Percentiles rank a stretch among this genome's conserved stretches.
Evolutionary conservation across 2,113 vertebrate species (phyloP).

Genomic region (Eurypyga helias): DNA sequence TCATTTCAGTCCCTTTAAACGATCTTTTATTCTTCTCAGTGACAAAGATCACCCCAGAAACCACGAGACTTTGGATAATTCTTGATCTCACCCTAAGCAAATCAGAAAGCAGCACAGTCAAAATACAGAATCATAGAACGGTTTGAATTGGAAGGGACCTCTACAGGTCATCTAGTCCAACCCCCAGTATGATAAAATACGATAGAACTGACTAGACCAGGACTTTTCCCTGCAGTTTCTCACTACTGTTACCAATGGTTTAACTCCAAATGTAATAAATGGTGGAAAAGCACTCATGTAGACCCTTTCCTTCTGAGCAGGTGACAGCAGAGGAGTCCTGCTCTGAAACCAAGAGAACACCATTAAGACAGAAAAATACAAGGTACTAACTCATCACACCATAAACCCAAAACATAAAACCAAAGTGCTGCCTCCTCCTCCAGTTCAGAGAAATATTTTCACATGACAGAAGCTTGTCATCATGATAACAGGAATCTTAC

Average conservation of each 20-base stretch:
- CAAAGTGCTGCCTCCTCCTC: background rate
- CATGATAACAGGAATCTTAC: background rate
- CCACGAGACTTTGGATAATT: background rate
- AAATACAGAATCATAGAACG: background rate
- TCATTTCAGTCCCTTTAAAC: background rate
- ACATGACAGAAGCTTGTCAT: background rate
- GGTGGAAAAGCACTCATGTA: background rate
- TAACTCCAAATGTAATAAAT: background rate
- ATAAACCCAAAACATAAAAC: background rate
- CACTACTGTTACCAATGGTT: background rate
- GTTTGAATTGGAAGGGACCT: background rate
- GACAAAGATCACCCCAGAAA: conserved; percentile 12
- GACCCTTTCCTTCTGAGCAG: background rate
- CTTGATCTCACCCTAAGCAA: background rate
- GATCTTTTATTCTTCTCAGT: conserved; percentile 26
- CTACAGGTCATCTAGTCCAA: background rate
- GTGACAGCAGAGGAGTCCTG: background rate
- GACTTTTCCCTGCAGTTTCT: background rate
- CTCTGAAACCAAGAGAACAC: background rate
- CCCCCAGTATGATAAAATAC: background rate
- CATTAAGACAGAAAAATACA: background rate
- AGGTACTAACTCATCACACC: background rate
- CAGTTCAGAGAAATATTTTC: background rate
- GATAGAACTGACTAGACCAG: background rate
- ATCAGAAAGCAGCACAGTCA: background rate